phyloP scores from a whole-genome alignment of 2,797 vertebrate genomes.

The Furcifer pardalis region DNA sequence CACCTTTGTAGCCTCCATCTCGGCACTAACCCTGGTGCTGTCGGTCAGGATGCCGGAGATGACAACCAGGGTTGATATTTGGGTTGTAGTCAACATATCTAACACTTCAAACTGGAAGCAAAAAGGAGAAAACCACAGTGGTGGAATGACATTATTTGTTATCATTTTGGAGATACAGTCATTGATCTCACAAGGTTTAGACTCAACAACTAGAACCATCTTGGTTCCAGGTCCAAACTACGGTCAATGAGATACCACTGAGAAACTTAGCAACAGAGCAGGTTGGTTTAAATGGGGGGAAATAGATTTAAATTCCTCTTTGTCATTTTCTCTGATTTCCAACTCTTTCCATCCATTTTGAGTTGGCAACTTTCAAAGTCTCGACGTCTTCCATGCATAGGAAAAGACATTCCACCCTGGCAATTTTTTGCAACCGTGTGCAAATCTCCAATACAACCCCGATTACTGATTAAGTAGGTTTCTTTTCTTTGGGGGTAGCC shows the following conservation, averaged over 20 bases:
- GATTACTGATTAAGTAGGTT: too few species aligned
- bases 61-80: slow-evolving; percentile 38
- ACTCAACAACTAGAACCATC: too few species aligned
- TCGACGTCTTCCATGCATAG: too few species aligned
- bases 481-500: too few species aligned
- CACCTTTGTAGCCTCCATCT: not conserved
- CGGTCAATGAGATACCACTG: not conserved
- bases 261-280: not conserved
- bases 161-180: not conserved
- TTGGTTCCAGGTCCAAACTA: not conserved
- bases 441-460: too few species aligned
- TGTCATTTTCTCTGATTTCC: too few species aligned
- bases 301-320: too few species aligned
- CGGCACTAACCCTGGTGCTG: not conserved
- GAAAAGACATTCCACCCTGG: too few species aligned
- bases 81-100: slow-evolving; percentile 40
- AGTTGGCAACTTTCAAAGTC: too few species aligned
- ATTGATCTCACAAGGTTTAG: too few species aligned
- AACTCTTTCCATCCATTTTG: too few species aligned
- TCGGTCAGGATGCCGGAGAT: slow-evolving; percentile 8
- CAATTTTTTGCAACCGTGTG: too few species aligned
- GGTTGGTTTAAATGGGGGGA: not conserved
- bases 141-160: not conserved
- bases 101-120: slow-evolving; percentile 42
- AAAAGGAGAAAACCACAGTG: not conserved